A percentile compares a stretch with the other conserved stretches of the same genome.
Evolutionary conservation across 2,113 vertebrate species (phyloP).

Genomic region (Alectura lathami): DNA sequence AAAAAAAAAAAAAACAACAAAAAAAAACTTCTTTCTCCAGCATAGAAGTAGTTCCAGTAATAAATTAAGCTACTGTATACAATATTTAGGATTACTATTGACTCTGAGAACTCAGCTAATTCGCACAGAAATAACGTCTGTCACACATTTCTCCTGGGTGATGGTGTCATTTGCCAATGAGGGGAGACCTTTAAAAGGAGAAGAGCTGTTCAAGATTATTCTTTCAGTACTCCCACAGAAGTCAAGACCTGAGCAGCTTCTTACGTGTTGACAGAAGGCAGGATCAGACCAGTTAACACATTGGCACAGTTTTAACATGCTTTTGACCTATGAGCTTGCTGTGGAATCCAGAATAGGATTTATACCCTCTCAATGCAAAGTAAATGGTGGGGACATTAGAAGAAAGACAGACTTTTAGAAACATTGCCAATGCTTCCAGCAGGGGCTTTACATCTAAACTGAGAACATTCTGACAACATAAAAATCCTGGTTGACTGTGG

Average conservation of each 20-base stretch:
- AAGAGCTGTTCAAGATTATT: slow-evolving; percentile 33
- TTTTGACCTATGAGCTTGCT: neutral
- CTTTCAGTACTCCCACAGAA: slow-evolving; percentile 44
- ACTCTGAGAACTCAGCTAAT: neutral
- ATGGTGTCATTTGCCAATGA: slow-evolving; percentile 36
- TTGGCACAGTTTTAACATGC: slow-evolving; percentile 11
- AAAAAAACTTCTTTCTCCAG: neutral
- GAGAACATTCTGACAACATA: neutral
- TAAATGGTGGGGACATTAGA: neutral
- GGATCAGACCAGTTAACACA: slow-evolving; percentile 19
- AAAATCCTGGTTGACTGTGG: neutral
- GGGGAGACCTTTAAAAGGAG: slow-evolving; percentile 51
- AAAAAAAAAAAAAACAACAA: too few species aligned
- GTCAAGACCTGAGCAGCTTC: slow-evolving; percentile 35
- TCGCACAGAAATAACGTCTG: slow-evolving; percentile 43
- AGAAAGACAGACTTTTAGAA: neutral
- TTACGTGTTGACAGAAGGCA: slow-evolving; percentile 55
- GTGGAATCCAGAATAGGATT: slow-evolving; percentile 15
- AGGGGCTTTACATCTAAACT: neutral
- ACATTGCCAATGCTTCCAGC: neutral
- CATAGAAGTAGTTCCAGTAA: neutral
- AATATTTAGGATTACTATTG: neutral
- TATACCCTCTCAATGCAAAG: neutral
- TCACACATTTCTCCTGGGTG: slow-evolving; percentile 42
- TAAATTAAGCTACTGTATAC: neutral